Conservation (phyloP, 23 tunicate species). For the Ciona savignyi region DNA sequence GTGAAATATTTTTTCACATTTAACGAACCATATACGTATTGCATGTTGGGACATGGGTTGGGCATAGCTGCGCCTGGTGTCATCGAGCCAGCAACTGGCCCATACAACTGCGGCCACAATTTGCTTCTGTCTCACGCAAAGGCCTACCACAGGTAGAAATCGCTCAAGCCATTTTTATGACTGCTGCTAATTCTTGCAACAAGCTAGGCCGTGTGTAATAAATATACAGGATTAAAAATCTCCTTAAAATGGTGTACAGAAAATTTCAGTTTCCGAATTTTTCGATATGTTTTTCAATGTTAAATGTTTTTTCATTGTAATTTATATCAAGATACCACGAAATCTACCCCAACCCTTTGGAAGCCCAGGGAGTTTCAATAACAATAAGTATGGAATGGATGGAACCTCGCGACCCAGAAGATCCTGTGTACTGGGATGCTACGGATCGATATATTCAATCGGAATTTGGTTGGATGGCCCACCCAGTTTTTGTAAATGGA, state of each 20-base stretch:
- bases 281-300: too few species aligned
- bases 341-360: constrained; percentile 12
- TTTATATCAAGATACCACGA: constrained; percentile 80
- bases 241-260: too few species aligned
- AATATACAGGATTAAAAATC: too few species aligned
- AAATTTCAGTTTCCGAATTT: too few species aligned
- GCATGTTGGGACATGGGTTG: constrained; percentile 82
- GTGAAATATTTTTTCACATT: constrained; percentile 94
- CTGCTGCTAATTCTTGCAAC: too few species aligned
- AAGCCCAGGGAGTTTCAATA: constrained; percentile 57
- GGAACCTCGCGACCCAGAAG: constrained; percentile 72
- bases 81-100: constrained; percentile 44
- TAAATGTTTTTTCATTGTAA: too few species aligned
- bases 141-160: constrained; percentile 93
- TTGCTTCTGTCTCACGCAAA: constrained; percentile 77
- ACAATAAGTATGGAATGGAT: constrained; percentile 78
- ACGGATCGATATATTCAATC: constrained; percentile 73
- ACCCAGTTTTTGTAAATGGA: constrained; percentile 88
- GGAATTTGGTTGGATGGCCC: constrained; percentile 73
- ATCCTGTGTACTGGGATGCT: constrained; percentile 64
- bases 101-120: constrained; percentile 84
- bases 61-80: constrained; percentile 88
- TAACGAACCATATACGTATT: constrained; percentile 81
- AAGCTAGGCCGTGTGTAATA: too few species aligned
- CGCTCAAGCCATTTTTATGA: too few species aligned